phyloP scores from a whole-genome alignment of 2,888 invertebrate genomes.

The Ametastegia equiseti region DNA sequence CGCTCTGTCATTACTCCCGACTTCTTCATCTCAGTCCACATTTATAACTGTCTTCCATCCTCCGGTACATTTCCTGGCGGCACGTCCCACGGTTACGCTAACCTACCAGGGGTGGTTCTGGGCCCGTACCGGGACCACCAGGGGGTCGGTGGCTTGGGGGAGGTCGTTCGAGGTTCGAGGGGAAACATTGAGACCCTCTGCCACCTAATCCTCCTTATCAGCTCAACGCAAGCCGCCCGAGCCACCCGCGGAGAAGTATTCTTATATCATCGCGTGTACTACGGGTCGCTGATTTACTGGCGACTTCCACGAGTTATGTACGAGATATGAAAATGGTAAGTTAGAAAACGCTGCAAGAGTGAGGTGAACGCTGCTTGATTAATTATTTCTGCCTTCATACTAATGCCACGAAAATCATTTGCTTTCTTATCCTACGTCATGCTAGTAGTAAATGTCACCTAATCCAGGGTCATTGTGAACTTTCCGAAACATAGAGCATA shows the following conservation, averaged over 20 bases:
- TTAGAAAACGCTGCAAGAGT: background rate
- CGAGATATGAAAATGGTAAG: slow-evolving; percentile 42
- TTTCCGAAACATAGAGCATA: background rate
- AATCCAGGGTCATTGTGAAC: background rate
- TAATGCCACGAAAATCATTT: slow-evolving; percentile 1
- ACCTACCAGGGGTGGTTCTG: slow-evolving; percentile 19
- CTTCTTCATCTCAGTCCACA: slow-evolving; percentile 49
- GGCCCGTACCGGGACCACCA: slow-evolving; percentile 23
- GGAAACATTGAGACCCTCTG: slow-evolving; percentile 41
- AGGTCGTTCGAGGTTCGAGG: slow-evolving; percentile 33
- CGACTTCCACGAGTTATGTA: slow-evolving; percentile 44
- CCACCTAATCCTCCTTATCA: slow-evolving; percentile 51
- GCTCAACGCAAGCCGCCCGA: slow-evolving; percentile 48
- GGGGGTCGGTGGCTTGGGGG: slow-evolving; percentile 8
- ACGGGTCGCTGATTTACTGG: slow-evolving; percentile 41
- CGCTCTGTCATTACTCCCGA: slow-evolving; percentile 50
- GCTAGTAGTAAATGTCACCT: background rate
- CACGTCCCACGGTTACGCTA: slow-evolving; percentile 29
- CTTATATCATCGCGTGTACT: slow-evolving; percentile 46
- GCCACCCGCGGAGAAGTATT: slow-evolving; percentile 44
- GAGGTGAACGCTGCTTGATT: slow-evolving; percentile 8
- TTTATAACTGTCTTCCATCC: slow-evolving; percentile 48
- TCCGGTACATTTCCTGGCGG: slow-evolving; percentile 40
- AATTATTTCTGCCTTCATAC: slow-evolving; percentile 19
- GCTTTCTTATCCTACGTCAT: background rate